Evolutionary conservation across 2,797 vertebrate species (phyloP), one percentile per base, ranked within the genome.

Genomic region (Amniataba percoides): DNA sequence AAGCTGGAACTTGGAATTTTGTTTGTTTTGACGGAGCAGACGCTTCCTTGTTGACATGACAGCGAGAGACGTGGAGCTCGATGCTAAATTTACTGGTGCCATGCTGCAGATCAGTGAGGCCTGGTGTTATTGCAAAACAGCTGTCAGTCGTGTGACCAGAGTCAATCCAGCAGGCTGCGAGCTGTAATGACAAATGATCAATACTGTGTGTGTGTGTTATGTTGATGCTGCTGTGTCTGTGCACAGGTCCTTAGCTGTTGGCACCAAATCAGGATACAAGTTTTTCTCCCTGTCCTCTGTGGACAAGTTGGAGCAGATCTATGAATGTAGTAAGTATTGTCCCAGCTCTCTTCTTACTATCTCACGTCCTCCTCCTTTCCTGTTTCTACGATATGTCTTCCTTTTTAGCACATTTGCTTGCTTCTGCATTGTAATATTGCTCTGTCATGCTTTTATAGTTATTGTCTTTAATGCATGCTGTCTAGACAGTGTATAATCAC

Each of bases 231-330:
- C 57, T 65, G n/a, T 82, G 9, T 80, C 0, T 61, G 19, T 53
- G 0, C 84, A 36, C 78, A 99, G 98, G 89, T 99, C 98, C 79
- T 95, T 99, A 89, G 98, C 98, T 88, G 98, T 99, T 93, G 98
- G 98, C 92, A 98, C 97, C 90, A 99, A 99, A 94, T 97, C 97
- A 78, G 98, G 98, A 88, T 99, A 99, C 95, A 99, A 99, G 93
- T 99, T 99, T 93, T 99, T 99, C 95, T 99, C 98, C 79, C 93
- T 99, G 88, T 98, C 98, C 77, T 97, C 97, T 74, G 98, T 99
- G 94, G 98, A 99, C 95, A 99, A 98, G 94, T 94, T 99, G 95
- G 98, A 99, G 91, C 98, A 99, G 94, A 99, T 99, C 90, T 99
- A 99, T 95, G 98, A 99, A 97, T 99, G 97, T 96, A 97, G 98